Evolutionary conservation across 2,888 invertebrate genomes (phyloP), one percentile per base, ranked within the genome.

Genomic region (Chymomyza amoena): DNA sequence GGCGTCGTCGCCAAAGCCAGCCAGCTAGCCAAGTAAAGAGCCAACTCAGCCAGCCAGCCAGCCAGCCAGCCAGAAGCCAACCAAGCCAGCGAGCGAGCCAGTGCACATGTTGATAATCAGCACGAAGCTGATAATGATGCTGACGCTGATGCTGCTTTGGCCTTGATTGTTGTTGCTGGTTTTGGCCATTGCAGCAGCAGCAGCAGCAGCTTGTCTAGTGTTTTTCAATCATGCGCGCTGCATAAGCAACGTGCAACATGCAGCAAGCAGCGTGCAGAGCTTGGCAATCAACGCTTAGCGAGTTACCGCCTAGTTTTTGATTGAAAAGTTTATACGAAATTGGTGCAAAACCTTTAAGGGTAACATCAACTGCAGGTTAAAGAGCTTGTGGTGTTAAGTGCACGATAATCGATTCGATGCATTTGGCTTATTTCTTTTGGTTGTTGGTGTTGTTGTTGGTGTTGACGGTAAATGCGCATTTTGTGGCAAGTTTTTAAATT

Each of bases 321-420:
- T 84, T 81, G 80, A 78, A 78, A 77, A 84, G 77, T 78, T 79
- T 84, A 79, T 73, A 73, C 36, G 54, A 80, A 84, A 84, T 79
- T 79, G 81, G 78, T 77, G 78, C 76, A 84, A 83, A 79, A 86
- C 83, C 83, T 83, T 83, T 73, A 83, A 83, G 85, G 83, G 85
- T 80, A 83, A 76, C 77, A 73, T 70, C 64, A 52, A 56, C 50
- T 45, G 68, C 78, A 78, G 84, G 83, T 83, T 85, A 85, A 86
- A 85, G 87, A 81, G 87, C 81, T 87, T 77, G 75, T 83, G 87
- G 84, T 85, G 84, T 85, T 85, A 85, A 85, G 87, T 85, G 86
- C 77, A 85, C 75, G 87, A 85, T 85, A 85, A 87, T 85, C 84
- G 88, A 86, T 88, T 86, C 87, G 66, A 60, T 66, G 57, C 59